Base-by-base conservation (phyloP, 2,797 vertebrate genomes). In the Lemur catta region DNA sequence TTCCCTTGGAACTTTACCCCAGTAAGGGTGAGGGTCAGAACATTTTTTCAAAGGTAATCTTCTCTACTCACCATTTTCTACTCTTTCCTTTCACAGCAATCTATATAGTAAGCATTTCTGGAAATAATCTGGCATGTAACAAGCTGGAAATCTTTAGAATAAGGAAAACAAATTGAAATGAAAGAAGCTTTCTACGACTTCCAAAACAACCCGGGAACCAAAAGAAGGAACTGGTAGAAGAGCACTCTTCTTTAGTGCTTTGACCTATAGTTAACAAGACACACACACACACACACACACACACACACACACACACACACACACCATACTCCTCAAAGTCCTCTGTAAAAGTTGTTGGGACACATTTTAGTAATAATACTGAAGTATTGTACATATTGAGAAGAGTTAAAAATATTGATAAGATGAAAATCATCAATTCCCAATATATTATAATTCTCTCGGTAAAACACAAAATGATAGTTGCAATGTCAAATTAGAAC, bases 371-470 rank as follows among this genome's bases (percentile, higher is more conserved):
- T 75, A 84, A 41, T 50, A 84, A n/a, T 30, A 86, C 46, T 76
- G 11, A 93, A 95, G 59, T 71, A 84, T 1, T 91, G 2, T 63
- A 8, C 55, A n/a, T 69, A 84, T 22, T 74, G 28, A 86, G 48
- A 94, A 18, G 18, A 24, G 14, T 69, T 81, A 43, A 93, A 93
- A 72, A 93, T 41, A 91, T 1, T 38, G 30, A 59, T 33, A 98
- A 97, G 95, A 80, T 94, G 59, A 96, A 97, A 96, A 96, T 35
- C 38, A 92, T 59, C 65, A 84, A 63, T 89, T 87, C 57, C 33
- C 33, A 74, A 85, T 28, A 35, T 11, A 89, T n/a, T 65, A 88
- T 69, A 61, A 30, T 89, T 57, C 26, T 94, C 97, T 96, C 61
- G 95, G 30, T 82, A 93, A 65, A 96, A 93, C 14, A 84, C 50